Base-by-base conservation (phyloP, 2,888 invertebrate species). In the Oligia latruncula region DNA sequence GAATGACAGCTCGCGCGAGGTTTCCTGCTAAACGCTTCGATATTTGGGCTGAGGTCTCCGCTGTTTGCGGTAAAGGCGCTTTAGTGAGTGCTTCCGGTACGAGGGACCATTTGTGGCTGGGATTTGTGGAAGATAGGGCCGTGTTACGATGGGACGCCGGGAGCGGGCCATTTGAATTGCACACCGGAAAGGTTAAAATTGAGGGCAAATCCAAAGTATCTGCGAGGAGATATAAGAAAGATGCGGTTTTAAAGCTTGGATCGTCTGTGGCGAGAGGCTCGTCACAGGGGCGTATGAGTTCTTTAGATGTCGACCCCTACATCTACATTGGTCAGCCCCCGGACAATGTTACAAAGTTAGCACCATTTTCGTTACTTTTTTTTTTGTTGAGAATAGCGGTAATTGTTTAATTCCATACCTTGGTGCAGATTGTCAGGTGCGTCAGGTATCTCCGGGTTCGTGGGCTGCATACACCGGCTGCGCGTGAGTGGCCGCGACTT, bases 381-480 rank as follows among this genome's bases (percentile, higher is more conserved):
- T 43, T n/a, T 35, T 62, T 64, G 2, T 23, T 65, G n/a, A 13
- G 29, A 29, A 15, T 20, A n/a, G 0, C 20, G 13, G 9, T 13
- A 46, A 13, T 29, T 0, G 15, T 55, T 74, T 71, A 17, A 74
- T 78, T 70, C 43, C 11, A 46, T 55, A 65, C 52, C 13, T 83
- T 79, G 78, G 66, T 81, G 9, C 96, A 98, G 98, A 92, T 97
- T 98, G 78, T 98, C 97, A 91, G 98, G 98, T 87, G 98, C 98
- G 68, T 98, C 98, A 46, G 97, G 98, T 40, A 97, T 97, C 74
- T 97, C 97, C 77, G 99, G 99, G 20, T 98, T 99, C 89, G 97
- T 98, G 82, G 99, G 99, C 3, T 99, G 99, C 95, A 97, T 99
- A 80, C 97, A 98, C 85, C 98, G 98, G 81, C 96, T 98, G 83